Evolutionary conservation across 2,113 vertebrate species (phyloP).

Genomic region (Otocyon megalotis): DNA sequence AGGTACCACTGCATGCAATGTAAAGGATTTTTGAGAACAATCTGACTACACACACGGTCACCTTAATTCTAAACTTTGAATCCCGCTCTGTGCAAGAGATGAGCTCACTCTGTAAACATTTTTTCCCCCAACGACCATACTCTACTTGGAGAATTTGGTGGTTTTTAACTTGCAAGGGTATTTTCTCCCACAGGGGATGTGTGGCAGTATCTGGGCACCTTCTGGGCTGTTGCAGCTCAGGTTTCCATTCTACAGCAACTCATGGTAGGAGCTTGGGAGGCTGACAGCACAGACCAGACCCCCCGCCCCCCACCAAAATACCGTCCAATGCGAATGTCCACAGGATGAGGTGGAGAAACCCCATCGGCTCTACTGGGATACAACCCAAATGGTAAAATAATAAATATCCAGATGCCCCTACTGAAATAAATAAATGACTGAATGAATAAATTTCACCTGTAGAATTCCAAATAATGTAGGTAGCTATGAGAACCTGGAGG

Average conservation of each 20-base stretch:
- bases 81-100: not conserved
- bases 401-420: too few species aligned
- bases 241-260: not conserved
- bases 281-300: not conserved
- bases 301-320: not conserved
- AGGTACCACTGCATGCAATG: accelerated
- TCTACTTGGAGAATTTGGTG: too few species aligned
- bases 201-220: not conserved
- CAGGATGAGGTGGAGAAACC: not conserved
- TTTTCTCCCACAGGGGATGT: not conserved
- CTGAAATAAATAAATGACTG: not conserved
- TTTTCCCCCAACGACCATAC: too few species aligned
- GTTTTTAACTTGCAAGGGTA: too few species aligned
- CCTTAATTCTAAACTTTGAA: not conserved
- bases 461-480: not conserved
- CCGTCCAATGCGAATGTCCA: not conserved
- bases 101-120: not conserved
- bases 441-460: not conserved
- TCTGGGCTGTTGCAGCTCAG: not conserved
- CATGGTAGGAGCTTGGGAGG: not conserved
- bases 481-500: not conserved
- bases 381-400: not conserved
- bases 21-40: not conserved
- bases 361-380: too few species aligned
- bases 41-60: not conserved